Conservation (phyloP, 2,797 vertebrate species). For the Cirrhinus mrigala region DNA sequence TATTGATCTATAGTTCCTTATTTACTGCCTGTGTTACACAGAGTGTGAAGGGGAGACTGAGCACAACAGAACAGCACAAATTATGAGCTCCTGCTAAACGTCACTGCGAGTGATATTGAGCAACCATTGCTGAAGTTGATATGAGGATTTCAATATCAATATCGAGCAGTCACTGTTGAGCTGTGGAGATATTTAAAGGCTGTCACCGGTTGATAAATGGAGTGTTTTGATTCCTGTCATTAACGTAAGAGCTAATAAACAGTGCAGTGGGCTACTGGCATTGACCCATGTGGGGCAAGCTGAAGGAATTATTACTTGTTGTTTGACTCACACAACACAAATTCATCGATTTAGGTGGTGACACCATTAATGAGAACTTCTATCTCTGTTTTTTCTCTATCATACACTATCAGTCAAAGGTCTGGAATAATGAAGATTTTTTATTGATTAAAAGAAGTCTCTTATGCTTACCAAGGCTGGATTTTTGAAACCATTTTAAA, state of each 20-base stretch:
- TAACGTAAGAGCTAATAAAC: constrained; percentile 48
- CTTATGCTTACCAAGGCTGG: too few relatives aligned
- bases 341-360: constrained; percentile 60
- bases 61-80: neutral
- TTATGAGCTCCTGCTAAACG: constrained; percentile 1
- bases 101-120: neutral
- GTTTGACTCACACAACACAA: constrained; percentile 43
- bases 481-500: neutral
- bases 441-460: neutral
- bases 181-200: constrained; percentile 9
- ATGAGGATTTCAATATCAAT: constrained; percentile 24
- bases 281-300: constrained; percentile 65
- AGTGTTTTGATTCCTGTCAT: constrained; percentile 41
- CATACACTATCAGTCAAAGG: neutral
- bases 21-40: constrained; percentile 29
- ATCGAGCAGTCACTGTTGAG: neutral
- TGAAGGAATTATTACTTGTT: constrained; percentile 54
- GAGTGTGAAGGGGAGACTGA: neutral
- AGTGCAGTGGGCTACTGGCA: constrained; percentile 56
- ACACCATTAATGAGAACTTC: constrained; percentile 65
- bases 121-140: constrained; percentile 6
- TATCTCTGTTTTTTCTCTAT: neutral
- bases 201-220: constrained; percentile 26
- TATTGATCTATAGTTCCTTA: neutral
- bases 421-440: neutral